Conservation (phyloP, 23 tunicate species). For the Halocynthia aurantium region DNA sequence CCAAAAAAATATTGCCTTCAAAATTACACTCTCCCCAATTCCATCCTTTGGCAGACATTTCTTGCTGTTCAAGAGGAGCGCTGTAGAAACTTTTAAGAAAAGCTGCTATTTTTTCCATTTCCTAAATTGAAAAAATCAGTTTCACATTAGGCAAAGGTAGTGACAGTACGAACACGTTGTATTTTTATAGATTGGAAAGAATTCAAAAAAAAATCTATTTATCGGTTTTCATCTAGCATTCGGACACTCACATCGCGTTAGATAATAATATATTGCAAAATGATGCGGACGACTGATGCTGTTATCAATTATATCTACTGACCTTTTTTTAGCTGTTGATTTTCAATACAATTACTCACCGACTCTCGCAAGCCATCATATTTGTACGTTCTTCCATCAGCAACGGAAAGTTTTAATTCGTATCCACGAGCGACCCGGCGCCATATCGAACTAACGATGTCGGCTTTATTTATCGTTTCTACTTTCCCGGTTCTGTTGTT, state of each 20-base stretch:
- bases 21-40: conserved; percentile 92
- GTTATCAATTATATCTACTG: neutral
- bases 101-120: neutral
- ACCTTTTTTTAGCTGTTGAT: too few relatives aligned
- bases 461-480: conserved; percentile 43
- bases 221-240: neutral
- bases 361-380: conserved; percentile 93
- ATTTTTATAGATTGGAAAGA: neutral
- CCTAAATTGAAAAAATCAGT: neutral
- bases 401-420: conserved; percentile 58
- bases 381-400: conserved; percentile 49
- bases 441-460: conserved; percentile 56
- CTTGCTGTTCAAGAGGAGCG: conserved; percentile 70
- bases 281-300: too few relatives aligned
- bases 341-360: conserved; percentile 12
- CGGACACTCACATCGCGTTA: neutral
- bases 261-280: neutral
- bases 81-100: conserved; percentile 28
- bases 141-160: too few relatives aligned
- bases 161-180: too few relatives aligned
- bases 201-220: conserved; percentile 19
- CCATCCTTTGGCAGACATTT: conserved; percentile 93
- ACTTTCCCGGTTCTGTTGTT: conserved; percentile 88
- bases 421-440: conserved; percentile 81
- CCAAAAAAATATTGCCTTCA: conserved; percentile 30